phyloP scores from a whole-genome alignment of 2,888 invertebrate species.

The Empis livida region DNA sequence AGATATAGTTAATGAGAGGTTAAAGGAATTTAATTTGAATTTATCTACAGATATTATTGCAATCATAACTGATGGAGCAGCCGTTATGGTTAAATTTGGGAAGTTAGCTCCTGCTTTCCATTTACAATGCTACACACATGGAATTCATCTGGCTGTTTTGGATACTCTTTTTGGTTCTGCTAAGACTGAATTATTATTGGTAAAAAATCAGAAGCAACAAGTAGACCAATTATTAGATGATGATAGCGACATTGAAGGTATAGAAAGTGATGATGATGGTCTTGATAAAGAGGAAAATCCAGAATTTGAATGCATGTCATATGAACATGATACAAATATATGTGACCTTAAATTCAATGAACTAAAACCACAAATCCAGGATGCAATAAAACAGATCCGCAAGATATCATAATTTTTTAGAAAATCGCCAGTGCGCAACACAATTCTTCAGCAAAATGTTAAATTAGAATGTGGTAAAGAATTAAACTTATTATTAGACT shows the following conservation, averaged over 20 bases:
- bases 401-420: background rate
- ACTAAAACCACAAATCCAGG: background rate
- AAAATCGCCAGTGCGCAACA: background rate
- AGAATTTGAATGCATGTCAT: background rate
- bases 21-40: constrained; percentile 4
- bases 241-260: constrained; percentile 1
- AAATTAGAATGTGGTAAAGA: background rate
- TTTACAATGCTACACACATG: constrained; percentile 1
- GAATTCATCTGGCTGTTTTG: constrained; percentile 2
- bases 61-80: constrained; percentile 7
- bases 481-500: background rate
- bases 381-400: background rate
- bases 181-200: background rate
- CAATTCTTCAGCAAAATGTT: background rate
- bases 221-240: constrained; percentile 2
- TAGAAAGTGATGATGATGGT: constrained; percentile 1
- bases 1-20: background rate
- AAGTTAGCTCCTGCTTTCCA: constrained; percentile 1
- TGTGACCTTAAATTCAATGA: background rate
- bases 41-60: constrained; percentile 4
- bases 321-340: background rate
- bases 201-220: constrained; percentile 1
- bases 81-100: background rate
- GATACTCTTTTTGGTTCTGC: constrained; percentile 2
- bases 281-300: constrained; percentile 2